Evolutionary conservation across 1,140 invertebrate species (phyloP).

Genomic region (Drosophila pseudoobscura): DNA sequence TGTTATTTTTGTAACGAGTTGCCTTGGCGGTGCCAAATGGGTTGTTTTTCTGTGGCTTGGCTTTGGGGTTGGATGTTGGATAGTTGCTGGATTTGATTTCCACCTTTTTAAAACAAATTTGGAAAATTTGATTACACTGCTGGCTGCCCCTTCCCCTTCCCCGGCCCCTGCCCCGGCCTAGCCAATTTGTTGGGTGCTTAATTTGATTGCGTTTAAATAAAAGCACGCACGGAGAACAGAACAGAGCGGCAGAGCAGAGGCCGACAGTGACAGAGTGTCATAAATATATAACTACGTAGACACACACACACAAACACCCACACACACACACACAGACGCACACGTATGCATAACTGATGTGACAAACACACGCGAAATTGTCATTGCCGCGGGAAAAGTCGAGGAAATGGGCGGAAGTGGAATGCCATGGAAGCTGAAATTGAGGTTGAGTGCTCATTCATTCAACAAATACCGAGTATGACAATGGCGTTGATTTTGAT

Average conservation of each 20-base stretch:
- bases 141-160: constrained; percentile 13
- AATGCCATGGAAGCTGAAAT: constrained; percentile 62
- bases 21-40: constrained; percentile 35
- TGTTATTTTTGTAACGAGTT: constrained; percentile 43
- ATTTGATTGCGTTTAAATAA: constrained; percentile 81
- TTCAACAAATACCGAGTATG: constrained; percentile 45
- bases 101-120: constrained; percentile 42
- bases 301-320: constrained; percentile 18
- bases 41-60: background rate
- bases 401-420: background rate
- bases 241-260: constrained; percentile 22
- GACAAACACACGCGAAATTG: constrained; percentile 80
- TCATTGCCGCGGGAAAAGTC: constrained; percentile 54
- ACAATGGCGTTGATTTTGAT: constrained; percentile 76
- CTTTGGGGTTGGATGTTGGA: background rate
- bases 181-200: constrained; percentile 72
- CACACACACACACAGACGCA: constrained; percentile 2
- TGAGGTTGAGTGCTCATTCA: constrained; percentile 76
- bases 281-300: constrained; percentile 50
- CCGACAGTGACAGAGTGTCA: constrained; percentile 75
- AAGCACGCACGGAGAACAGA: constrained; percentile 43
- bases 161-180: constrained; percentile 34
- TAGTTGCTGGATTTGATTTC: constrained; percentile 53
- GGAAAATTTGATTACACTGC: constrained; percentile 69
- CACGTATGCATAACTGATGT: constrained; percentile 75